Evolutionary conservation across 2,888 invertebrate species (phyloP).

Genomic region (Limnephilus lunatus): DNA sequence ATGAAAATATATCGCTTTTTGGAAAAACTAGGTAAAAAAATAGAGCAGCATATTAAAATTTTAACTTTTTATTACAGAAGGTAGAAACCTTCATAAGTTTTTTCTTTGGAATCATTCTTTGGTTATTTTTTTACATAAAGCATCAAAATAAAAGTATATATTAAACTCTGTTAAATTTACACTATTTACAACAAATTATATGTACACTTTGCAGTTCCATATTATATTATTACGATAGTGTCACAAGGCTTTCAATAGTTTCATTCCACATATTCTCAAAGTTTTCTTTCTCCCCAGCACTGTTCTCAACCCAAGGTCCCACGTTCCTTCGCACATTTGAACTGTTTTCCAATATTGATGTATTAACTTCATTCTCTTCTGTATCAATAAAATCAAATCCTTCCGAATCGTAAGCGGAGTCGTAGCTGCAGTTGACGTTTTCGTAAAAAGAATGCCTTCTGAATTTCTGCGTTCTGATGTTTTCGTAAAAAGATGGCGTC

Average conservation of each 20-base stretch:
- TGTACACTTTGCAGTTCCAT: background rate
- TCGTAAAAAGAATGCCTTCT: constrained; percentile 60
- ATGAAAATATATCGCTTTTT: too few relatives aligned
- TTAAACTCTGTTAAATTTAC: background rate
- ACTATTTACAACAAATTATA: background rate
- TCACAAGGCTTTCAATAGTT: constrained; percentile 62
- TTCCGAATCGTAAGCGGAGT: constrained; percentile 73
- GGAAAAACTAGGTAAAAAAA: too few relatives aligned
- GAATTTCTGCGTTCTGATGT: background rate
- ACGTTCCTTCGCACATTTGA: background rate
- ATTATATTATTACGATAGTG: constrained; percentile 24
- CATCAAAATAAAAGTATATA: background rate
- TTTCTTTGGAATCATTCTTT: background rate
- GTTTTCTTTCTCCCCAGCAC: constrained; percentile 55
- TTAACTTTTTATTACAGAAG: background rate
- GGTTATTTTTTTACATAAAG: background rate
- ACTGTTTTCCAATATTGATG: background rate
- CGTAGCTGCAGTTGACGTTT: constrained; percentile 67
- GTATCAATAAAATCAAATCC: constrained; percentile 49
- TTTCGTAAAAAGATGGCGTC: constrained; percentile 48
- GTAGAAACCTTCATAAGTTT: background rate
- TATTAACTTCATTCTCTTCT: constrained; percentile 40
- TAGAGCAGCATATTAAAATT: too few relatives aligned
- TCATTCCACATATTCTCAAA: constrained; percentile 66
- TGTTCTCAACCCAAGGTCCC: constrained; percentile 42